phyloP scores from a whole-genome alignment of 2,113 vertebrate genomes.

The Callipepla californica region DNA sequence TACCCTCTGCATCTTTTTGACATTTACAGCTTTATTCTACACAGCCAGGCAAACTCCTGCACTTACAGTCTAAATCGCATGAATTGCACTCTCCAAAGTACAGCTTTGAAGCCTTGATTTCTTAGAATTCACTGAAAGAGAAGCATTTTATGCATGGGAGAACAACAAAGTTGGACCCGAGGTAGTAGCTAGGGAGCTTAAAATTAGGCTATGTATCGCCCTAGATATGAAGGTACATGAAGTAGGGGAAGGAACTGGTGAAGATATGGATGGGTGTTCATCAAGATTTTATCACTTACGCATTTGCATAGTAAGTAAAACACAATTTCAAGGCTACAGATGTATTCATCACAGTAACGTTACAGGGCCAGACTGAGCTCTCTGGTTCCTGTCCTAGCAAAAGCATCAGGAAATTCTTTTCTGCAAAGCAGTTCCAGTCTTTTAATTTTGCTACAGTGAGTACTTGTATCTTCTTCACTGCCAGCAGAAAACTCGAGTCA shows the following conservation, averaged over 20 bases:
- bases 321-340: background rate
- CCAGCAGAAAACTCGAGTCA: conserved; percentile 6
- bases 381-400: background rate
- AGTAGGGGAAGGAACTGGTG: background rate
- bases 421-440: conserved; percentile 15
- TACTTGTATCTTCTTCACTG: background rate
- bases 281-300: background rate
- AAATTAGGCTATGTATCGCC: background rate
- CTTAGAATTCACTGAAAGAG: background rate
- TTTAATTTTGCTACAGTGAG: conserved; percentile 17
- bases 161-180: background rate
- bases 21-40: background rate
- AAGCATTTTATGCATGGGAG: background rate
- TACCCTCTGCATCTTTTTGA: background rate
- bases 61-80: background rate
- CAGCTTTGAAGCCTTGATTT: background rate
- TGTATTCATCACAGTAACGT: background rate
- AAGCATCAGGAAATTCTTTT: conserved; percentile 33
- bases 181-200: background rate
- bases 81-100: background rate
- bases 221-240: background rate
- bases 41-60: background rate
- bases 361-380: background rate
- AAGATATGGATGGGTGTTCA: background rate
- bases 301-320: background rate